Evolutionary conservation across 2,113 vertebrate genomes (phyloP).

Genomic region (Phrynocephalus versicolor): DNA sequence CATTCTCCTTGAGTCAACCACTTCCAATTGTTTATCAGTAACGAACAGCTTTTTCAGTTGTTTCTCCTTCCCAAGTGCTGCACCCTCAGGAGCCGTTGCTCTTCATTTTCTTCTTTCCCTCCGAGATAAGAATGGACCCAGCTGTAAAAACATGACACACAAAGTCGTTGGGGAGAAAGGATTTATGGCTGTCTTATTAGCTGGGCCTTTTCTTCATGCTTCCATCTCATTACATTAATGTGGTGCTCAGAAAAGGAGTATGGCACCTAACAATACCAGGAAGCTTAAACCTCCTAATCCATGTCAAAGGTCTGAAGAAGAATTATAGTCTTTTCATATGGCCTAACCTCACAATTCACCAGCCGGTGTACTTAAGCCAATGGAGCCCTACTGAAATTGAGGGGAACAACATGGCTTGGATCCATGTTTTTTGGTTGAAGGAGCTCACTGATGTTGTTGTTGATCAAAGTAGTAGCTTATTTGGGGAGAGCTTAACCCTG

Average conservation of each 20-base stretch:
- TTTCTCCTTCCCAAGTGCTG: conserved; percentile 24
- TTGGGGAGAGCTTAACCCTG: background rate
- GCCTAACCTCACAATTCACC: background rate
- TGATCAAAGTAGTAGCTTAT: background rate
- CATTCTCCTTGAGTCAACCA: conserved; percentile 10
- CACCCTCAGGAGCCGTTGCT: conserved; percentile 22
- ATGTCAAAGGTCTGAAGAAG: background rate
- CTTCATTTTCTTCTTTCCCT: conserved; percentile 37
- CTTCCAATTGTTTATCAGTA: conserved; percentile 14
- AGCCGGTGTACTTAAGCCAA: background rate
- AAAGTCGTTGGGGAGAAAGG: conserved; percentile 14
- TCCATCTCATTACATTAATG: conserved; percentile 7
- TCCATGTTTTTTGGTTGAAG: background rate
- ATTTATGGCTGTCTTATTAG: rapidly evolving
- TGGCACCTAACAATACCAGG: background rate
- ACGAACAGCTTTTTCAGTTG: conserved; percentile 39
- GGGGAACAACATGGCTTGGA: background rate
- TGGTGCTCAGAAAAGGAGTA: background rate
- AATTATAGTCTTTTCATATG: background rate
- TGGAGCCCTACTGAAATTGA: no score
- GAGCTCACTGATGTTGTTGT: no score
- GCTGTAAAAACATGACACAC: conserved; percentile 5
- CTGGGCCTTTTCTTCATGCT: background rate
- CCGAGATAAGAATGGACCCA: background rate
- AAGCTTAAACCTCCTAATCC: conserved; percentile 2